A percentile compares a stretch with the other conserved stretches of the same genome.
phyloP scores from a whole-genome alignment of 2,888 invertebrate genomes.

The Drosophila testacea region DNA sequence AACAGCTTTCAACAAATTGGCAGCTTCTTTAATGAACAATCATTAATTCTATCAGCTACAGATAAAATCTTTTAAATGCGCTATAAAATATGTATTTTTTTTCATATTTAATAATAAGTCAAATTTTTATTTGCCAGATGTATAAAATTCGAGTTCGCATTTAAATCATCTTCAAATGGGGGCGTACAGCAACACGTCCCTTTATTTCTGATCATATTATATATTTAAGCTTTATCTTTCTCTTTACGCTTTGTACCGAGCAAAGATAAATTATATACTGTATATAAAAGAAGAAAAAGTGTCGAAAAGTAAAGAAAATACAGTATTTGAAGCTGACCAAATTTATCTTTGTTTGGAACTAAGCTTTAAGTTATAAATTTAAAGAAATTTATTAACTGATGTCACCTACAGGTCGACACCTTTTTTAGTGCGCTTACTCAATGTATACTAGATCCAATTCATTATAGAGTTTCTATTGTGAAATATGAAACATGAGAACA shows the following conservation, averaged over 20 bases:
- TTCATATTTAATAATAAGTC: neutral
- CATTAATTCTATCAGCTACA: no score
- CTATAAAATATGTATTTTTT: neutral
- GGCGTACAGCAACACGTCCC: conserved; percentile 21
- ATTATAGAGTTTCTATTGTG: conserved; percentile 5
- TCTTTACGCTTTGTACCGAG: neutral
- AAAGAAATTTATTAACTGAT: conserved; percentile 5
- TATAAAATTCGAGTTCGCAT: neutral
- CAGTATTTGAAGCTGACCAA: no score
- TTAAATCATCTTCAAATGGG: conserved; percentile 5
- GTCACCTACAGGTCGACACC: conserved; percentile 4
- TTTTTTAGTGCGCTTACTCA: neutral
- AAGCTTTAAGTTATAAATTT: no score
- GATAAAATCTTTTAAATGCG: neutral
- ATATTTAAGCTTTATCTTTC: neutral
- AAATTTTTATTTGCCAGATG: neutral
- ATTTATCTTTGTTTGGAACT: no score
- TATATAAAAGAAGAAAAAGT: no score
- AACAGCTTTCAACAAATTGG: neutral
- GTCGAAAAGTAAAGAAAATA: no score
- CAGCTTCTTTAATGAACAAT: no score
- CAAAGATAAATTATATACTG: no score
- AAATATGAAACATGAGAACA: conserved; percentile 29
- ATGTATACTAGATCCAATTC: neutral
- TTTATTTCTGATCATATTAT: neutral